Percentiles rank a stretch among this genome's conserved stretches.
phyloP scores from a whole-genome alignment of 1,140 invertebrate genomes.

The Aricia agestis region DNA sequence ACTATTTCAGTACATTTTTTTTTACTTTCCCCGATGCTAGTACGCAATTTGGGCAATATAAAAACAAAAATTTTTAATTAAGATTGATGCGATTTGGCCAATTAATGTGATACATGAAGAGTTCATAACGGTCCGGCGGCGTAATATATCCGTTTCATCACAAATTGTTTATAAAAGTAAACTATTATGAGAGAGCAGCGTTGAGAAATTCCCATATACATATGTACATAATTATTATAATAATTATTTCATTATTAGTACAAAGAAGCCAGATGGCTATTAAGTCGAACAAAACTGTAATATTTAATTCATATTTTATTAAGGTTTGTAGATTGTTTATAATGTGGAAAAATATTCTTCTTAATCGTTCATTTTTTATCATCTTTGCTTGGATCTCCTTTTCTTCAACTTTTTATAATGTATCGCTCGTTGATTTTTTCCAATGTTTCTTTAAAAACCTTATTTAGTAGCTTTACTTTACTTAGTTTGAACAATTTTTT shows the following conservation, averaged over 20 bases:
- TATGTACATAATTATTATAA: background rate
- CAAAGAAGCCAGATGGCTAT: background rate
- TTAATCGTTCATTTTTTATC: background rate
- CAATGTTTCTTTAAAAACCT: background rate
- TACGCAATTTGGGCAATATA: constrained; percentile 41
- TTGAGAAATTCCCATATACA: constrained; percentile 1
- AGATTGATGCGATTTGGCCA: constrained; percentile 41
- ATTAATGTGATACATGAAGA: constrained; percentile 48
- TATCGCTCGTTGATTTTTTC: background rate
- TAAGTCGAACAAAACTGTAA: constrained; percentile 2
- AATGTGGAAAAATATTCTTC: background rate
- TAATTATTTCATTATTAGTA: constrained; percentile 5
- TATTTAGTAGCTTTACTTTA: background rate
- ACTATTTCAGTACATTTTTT: background rate
- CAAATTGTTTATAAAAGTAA: constrained; percentile 26
- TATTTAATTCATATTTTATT: background rate
- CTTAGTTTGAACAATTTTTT: background rate
- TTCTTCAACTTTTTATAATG: background rate
- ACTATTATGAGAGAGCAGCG: constrained; percentile 31
- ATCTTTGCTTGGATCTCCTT: background rate
- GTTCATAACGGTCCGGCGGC: constrained; percentile 34
- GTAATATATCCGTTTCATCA: constrained; percentile 33
- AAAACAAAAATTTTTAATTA: constrained; percentile 46
- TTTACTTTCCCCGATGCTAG: constrained; percentile 27
- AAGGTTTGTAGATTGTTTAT: background rate